Percentiles rank a stretch among this genome's conserved stretches.
Conservation (phyloP, 2,888 invertebrate genomes). For the Ecdyonurus torrentis region DNA sequence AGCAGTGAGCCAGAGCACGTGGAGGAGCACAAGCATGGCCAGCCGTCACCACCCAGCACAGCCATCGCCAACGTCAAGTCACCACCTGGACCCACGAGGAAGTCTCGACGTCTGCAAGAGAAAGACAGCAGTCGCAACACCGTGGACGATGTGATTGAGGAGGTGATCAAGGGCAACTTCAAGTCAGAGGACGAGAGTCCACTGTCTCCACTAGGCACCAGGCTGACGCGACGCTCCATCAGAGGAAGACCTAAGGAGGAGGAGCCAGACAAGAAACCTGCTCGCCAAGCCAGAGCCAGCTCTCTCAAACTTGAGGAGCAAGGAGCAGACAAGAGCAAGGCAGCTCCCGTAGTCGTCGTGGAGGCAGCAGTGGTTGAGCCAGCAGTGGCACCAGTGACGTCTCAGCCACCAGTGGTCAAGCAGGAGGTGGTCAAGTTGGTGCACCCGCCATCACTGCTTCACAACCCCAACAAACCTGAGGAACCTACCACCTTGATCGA, state of each 20-base stretch:
- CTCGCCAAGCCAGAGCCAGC: conserved; percentile 20
- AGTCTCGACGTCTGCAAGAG: conserved; percentile 50
- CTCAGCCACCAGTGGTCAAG: conserved; percentile 15
- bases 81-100: conserved; percentile 44
- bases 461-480: conserved; percentile 23
- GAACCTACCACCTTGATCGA: conserved; percentile 53
- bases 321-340: conserved; percentile 1
- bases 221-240: conserved; percentile 9
- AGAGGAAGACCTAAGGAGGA: conserved; percentile 4
- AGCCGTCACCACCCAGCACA: conserved; percentile 7
- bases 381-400: conserved; percentile 4
- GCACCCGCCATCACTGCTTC: conserved; percentile 21
- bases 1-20: conserved; percentile 5
- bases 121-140: conserved; percentile 43
- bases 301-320: conserved; percentile 7
- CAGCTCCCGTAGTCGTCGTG: background rate
- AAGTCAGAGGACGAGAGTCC: conserved; percentile 31
- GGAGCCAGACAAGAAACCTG: conserved; percentile 10
- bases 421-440: conserved; percentile 20
- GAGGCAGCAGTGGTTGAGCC: background rate
- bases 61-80: conserved; percentile 12
- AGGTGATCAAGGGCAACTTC: conserved; percentile 54
- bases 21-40: conserved; percentile 4
- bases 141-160: conserved; percentile 78
- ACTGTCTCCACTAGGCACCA: conserved; percentile 21